Percentiles rank a stretch among this genome's conserved stretches.
Conservation (phyloP, 1,140 invertebrate genomes). For the Aphaenogaster ashmeadi region DNA sequence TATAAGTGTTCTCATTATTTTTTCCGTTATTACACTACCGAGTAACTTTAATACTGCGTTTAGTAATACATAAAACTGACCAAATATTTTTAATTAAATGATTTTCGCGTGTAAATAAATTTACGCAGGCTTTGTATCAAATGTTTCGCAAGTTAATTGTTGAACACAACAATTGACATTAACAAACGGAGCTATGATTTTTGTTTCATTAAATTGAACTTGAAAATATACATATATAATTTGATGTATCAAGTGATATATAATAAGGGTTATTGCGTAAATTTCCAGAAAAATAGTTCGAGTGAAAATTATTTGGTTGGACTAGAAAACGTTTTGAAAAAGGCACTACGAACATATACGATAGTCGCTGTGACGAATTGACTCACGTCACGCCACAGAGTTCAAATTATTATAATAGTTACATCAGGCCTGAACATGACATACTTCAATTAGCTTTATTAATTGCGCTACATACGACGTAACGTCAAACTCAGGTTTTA, state of each 20-base stretch:
- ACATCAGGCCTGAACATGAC: slow-evolving; percentile 45
- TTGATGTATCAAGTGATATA: neutral
- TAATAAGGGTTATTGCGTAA: neutral
- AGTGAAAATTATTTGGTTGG: neutral
- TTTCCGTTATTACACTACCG: slow-evolving; percentile 13
- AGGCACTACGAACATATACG: slow-evolving; percentile 59
- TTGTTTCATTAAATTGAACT: neutral
- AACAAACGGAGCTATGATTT: neutral
- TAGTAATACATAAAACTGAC: neutral
- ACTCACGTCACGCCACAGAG: slow-evolving; percentile 80
- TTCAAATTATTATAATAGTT: slow-evolving; percentile 77
- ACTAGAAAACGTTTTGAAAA: slow-evolving; percentile 15
- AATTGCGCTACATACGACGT: slow-evolving; percentile 55
- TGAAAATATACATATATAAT: neutral
- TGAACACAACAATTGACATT: neutral
- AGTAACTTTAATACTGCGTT: slow-evolving; percentile 21
- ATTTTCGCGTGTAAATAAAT: neutral
- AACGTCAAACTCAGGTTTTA: neutral
- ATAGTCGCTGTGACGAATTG: slow-evolving; percentile 83
- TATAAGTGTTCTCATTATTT: slow-evolving; percentile 33
- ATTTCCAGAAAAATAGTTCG: neutral
- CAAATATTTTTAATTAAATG: slow-evolving; percentile 1
- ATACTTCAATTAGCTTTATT: slow-evolving; percentile 60
- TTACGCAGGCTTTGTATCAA: neutral
- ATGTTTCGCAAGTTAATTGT: neutral